Base-by-base conservation (phyloP, 2,797 vertebrate species). In the Urosaurus nigricauda region DNA sequence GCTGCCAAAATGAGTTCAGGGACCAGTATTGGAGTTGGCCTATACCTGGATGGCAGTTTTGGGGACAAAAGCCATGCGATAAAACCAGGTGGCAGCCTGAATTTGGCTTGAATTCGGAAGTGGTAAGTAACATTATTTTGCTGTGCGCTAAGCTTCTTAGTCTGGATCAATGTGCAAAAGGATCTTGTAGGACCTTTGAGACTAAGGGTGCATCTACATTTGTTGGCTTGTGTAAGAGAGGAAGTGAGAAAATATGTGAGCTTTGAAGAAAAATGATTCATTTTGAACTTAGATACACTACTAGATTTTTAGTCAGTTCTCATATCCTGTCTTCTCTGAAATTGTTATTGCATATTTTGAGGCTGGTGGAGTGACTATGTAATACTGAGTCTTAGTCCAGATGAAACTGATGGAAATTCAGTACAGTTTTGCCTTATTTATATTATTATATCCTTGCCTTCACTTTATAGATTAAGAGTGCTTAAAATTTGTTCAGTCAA, bases 191-290 rank as follows among this genome's bases (percentile, higher is more conserved):
- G 29, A 68, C 29, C 26, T 68, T 68, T 32, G 29, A 8, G 65
- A 9, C 63, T 65, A 29, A 51, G 7, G 47, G 47, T 9, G 47
- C 47, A 51, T 63, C 35, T 5, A 70, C 26, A 70, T 14, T 17
- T n/a, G 4, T 2, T 53, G 47, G 47, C 29, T 56, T 87, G 70
- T 71, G 35, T 79, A 71, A 29, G 2, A 40, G 21, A 71, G 9
- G 12, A 53, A 86, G 21, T 79, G 77, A 71, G 32, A 60, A 70
- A 68, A 35, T 26, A 26, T 0, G 26, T 8, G n/a, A 51, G 77
- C n/a, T 32, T 47, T 40, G n/a, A 71, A 53, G 6, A 7, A 13
- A 84, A 87, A 40, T 71, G 35, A 87, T 80, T 87, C 65, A 80
- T n/a, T 80, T 65, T 13, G 17, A 63, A 7, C 58, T 65, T 58